phyloP scores from a whole-genome alignment of 2,888 invertebrate species.

The Tipula helvola region DNA sequence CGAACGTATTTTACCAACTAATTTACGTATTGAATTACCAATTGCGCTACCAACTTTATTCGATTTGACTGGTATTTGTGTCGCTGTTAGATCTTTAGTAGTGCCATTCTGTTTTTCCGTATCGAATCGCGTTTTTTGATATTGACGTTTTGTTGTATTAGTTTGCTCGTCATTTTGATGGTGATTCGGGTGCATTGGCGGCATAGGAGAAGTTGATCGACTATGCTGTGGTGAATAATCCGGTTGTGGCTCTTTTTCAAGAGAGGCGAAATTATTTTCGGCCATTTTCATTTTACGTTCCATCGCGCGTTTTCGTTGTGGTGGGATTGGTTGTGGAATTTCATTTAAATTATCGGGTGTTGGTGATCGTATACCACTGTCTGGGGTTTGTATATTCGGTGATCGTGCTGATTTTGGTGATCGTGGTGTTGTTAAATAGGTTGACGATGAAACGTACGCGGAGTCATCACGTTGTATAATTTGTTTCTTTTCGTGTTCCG shows the following conservation, averaged over 20 bases:
- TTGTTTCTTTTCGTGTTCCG: conserved; percentile 38
- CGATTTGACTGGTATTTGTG: conserved; percentile 26
- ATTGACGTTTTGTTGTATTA: conserved; percentile 18
- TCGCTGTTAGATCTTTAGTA: conserved; percentile 24
- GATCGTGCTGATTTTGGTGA: conserved; percentile 37
- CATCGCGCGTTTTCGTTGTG: conserved; percentile 49
- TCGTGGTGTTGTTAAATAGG: conserved; percentile 44
- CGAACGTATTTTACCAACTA: conserved; percentile 71
- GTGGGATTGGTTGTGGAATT: conserved; percentile 44
- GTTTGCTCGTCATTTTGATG: conserved; percentile 15
- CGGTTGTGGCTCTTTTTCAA: conserved; percentile 49
- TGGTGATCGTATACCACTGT: conserved; percentile 20
- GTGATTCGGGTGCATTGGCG: conserved; percentile 24
- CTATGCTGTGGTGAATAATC: conserved; percentile 54
- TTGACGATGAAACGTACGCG: conserved; percentile 44
- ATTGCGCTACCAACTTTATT: conserved; percentile 45
- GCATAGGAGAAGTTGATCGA: conserved; percentile 30
- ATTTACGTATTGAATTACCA: conserved; percentile 68
- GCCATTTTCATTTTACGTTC: conserved; percentile 33
- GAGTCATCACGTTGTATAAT: conserved; percentile 43
- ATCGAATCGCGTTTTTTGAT: conserved; percentile 62
- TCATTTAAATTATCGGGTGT: conserved; percentile 18
- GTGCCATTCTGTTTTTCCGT: conserved; percentile 27
- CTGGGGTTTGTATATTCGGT: conserved; percentile 19
- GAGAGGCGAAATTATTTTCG: not conserved